Evolutionary conservation across 2,888 invertebrate genomes (phyloP), one percentile per base, ranked within the genome.

Genomic region (Chrysotoxum bicinctum): DNA sequence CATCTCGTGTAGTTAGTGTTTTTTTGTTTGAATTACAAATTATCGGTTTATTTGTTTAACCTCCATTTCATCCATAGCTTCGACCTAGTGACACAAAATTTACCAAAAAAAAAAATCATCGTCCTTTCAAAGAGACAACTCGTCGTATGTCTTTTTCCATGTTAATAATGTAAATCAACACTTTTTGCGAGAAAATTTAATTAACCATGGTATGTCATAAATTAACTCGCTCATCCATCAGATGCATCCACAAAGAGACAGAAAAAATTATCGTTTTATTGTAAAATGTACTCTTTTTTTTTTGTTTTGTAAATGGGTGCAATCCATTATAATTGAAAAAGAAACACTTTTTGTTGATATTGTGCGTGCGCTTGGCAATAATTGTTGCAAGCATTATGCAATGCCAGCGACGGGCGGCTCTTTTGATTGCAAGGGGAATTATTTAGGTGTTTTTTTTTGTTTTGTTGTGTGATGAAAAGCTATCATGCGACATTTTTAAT

Each of bases 91-190:
- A 64, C 64, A 64, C 45, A 45, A 64, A 64, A 64, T 45, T 9
- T 37, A 35, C 35, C 23, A 50, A 50, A 7, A 10, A 40, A 8
- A 26, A 23, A 21, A 35, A 19, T n/a, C 43, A 19, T 26, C 43
- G 76, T 82, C 72, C 76, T 76, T 64, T 64, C 19, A 45, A 30
- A 64, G n/a, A 58, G 23, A 40, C 21, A n/a, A n/a, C n/a, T 23
- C 30, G 30, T 37, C 37, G 14, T 19, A 26, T 45, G 4, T 21
- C 23, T 68, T 54, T 68, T 69, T 50, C 56, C 56, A 62, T 64
- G 64, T 43, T 69, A 74, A 78, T 62, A 45, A 69, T 40, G 21
- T 74, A 74, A 83, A 78, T 58, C 83, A 78, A 83, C 78, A 83
- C 64, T 74, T 83, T 56, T 77, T 64, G 56, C 32, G 74, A 62